Evolutionary conservation across 2,888 invertebrate species (phyloP), one percentile per base, ranked within the genome.

Genomic region (Scaptomyza parva): DNA sequence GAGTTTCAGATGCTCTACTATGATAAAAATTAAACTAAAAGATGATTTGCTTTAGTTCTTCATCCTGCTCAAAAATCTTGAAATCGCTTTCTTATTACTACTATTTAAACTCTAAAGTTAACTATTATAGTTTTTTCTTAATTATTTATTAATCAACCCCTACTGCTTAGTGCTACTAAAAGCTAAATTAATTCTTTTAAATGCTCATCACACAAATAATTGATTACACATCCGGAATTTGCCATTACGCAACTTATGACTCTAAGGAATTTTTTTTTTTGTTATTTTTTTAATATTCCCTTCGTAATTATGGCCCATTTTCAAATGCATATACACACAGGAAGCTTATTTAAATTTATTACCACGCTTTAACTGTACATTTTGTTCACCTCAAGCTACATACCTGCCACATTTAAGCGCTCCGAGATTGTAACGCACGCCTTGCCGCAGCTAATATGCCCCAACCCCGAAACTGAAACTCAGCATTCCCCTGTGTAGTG

Each of bases 381-480:
- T 17, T 24, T 26, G 18, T 45, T 28, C 44, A 53, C 14, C 57
- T 53, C 14, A n/a, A 24, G n/a, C 26, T 20, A 44, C 41, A n/a
- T 28, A 28, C 28, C 28, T 28, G 28, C 28, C 18, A 24, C 39
- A 33, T 45, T 50, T 37, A 28, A 40, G 43, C 17, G 35, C 52
- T 28, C 14, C 28, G 65, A 52, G 65, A 52, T 44, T 67, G 28
- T 59, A 47, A 17, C 22, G n/a, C 37, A 33, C 39, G 14, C 35
- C 44, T 7, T 17, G 58, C 50, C 50, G 12, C 47, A 53, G 57
- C 52, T 57, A 72, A 66, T 73, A 47, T 43, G 30, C 50, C 48
- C 6, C 40, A 39, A 22, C 26, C 24, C n/a, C n/a, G 3, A 14
- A 9, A 20, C 66, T 28, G 45, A 51, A 41, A n/a, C n/a, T 54